Evolutionary conservation across 2,888 invertebrate genomes (phyloP), one percentile per base, ranked within the genome.

Genomic region (Terebella lapidaria): DNA sequence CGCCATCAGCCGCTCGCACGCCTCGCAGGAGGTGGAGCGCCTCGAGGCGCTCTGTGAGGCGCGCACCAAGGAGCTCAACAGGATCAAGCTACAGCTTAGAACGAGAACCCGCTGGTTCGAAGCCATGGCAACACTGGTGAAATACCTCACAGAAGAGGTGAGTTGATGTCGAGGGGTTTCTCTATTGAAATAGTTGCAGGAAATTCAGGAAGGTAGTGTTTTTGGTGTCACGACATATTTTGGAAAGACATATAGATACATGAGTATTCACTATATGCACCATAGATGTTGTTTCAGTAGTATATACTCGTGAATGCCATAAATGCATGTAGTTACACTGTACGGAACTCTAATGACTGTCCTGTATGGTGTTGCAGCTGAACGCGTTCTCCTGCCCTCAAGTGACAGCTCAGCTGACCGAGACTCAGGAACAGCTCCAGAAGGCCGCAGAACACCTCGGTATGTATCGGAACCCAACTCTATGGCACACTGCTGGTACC

Each of bases 71-170:
- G 79, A 81, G 60, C 73, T 80, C 24, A 76, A 74, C 59, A 63
- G 71, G 42, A 67, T 75, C 47, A 76, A 73, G 63, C 71, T 77
- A 60, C 74, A 81, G 65, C 72, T 80, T 62, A 81, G 82, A 66
- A 79, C 82, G 63, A 80, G 84, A 54, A 84, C 88, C 54, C 86
- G 87, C 71, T 88, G 89, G 60, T 86, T 91, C 57, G 89, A 92
- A 81, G 93, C 91, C 47, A 85, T 94, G 72, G 89, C 90, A 63
- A 87, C 90, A 67, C 86, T 92, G 67, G 87, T 93, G 70, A 89
- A 92, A 80, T 91, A 92, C 82, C 85, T 93, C 77, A 89, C 89
- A 52, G 76, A 81, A 64, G 82, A 84, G 79, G 85, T 86, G 26
- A 29, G 20, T 15, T 28, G 35, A n/a, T n/a, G n/a, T n/a, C n/a